phyloP scores from a whole-genome alignment of 2,113 vertebrate genomes.

The Pomatorhinus ruficollis region DNA sequence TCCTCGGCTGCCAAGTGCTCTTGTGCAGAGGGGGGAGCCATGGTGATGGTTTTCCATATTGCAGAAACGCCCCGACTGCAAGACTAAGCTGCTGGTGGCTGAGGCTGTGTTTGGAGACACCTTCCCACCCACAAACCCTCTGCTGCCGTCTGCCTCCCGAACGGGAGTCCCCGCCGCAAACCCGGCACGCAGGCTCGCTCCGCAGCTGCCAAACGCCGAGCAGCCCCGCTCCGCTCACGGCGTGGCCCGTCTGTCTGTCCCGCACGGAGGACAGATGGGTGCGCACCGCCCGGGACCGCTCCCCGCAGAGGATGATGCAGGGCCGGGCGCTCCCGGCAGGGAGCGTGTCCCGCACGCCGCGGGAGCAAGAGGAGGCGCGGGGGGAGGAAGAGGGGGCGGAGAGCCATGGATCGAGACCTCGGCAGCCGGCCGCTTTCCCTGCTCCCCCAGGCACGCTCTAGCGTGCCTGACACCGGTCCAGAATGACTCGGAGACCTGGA shows the following conservation, averaged over 20 bases:
- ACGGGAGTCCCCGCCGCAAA: not conserved
- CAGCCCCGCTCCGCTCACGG: not conserved
- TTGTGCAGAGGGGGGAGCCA: not conserved
- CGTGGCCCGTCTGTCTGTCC: not conserved
- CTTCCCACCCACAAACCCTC: constrained; percentile 50
- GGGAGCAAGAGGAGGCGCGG: not conserved
- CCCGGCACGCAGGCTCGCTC: not conserved
- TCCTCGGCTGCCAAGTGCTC: not conserved
- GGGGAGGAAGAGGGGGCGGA: not conserved
- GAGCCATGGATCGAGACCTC: not conserved
- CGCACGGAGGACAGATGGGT: rapidly evolving
- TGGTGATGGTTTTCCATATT: not conserved
- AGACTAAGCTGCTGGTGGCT: constrained; percentile 30
- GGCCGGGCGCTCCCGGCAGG: not conserved
- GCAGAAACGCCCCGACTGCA: constrained; percentile 22
- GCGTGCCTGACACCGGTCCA: not conserved
- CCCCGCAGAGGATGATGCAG: not conserved
- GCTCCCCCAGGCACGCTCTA: not conserved
- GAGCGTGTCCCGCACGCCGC: not conserved
- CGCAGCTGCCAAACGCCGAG: not conserved
- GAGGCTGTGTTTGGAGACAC: constrained; percentile 29
- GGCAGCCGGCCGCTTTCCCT: not conserved
- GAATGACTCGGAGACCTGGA: not conserved
- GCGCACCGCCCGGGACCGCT: not conserved
- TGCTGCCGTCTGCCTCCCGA: not conserved